Evolutionary conservation across 2,888 invertebrate genomes (phyloP).

Genomic region (Digitonthophagus gazella): DNA sequence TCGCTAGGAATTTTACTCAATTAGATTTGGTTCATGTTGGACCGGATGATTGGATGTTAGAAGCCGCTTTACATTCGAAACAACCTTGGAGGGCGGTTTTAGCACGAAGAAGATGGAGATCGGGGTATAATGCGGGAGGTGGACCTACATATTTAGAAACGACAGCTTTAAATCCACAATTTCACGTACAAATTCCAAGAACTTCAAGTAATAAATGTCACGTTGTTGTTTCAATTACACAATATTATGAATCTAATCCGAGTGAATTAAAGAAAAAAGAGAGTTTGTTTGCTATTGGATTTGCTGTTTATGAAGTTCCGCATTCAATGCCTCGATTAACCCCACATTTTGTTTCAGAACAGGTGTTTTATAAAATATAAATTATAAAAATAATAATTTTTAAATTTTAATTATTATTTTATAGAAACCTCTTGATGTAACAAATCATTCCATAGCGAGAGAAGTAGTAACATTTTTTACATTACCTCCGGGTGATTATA

Average conservation of each 20-base stretch:
- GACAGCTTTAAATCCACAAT: constrained; percentile 68
- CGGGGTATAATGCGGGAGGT: constrained; percentile 70
- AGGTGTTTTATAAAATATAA: constrained; percentile 45
- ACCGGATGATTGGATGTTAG: constrained; percentile 73
- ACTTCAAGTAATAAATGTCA: constrained; percentile 65
- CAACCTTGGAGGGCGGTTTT: constrained; percentile 71
- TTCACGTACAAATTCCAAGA: constrained; percentile 67
- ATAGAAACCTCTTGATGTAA: constrained; percentile 65
- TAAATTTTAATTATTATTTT: constrained; percentile 31
- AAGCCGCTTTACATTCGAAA: constrained; percentile 64
- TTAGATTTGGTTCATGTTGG: constrained; percentile 73
- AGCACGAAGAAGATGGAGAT: constrained; percentile 65
- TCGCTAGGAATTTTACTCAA: constrained; percentile 64
- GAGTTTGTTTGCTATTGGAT: constrained; percentile 63
- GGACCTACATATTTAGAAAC: constrained; percentile 64
- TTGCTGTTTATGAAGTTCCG: constrained; percentile 70
- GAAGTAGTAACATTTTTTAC: constrained; percentile 74
- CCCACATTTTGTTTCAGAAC: constrained; percentile 60
- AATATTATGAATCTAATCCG: constrained; percentile 59
- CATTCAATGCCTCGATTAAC: constrained; percentile 60
- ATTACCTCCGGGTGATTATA: constrained; percentile 70
- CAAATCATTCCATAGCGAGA: constrained; percentile 63
- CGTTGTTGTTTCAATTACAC: constrained; percentile 70
- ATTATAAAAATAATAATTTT: constrained; percentile 3
- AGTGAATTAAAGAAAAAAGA: constrained; percentile 53